Percentiles rank a stretch among this genome's conserved stretches.
Conservation (phyloP, 2,888 invertebrate species). For the Lepidocyrtinus sp. region DNA sequence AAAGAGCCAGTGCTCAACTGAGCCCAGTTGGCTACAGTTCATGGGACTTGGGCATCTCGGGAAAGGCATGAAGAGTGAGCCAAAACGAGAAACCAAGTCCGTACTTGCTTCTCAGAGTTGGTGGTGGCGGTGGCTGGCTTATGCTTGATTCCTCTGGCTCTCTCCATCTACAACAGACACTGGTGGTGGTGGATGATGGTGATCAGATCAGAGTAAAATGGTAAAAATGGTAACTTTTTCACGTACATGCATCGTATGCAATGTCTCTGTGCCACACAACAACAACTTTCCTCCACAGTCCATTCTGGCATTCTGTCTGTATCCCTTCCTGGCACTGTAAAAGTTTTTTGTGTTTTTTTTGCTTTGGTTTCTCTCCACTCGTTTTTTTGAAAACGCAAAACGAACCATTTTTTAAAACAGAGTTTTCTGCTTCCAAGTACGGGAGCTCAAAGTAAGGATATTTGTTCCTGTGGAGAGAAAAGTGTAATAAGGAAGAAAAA, state of each 20-base stretch:
- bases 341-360: neutral
- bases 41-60: conserved; percentile 55
- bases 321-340: neutral
- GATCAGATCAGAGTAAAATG: conserved; percentile 13
- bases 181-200: conserved; percentile 13
- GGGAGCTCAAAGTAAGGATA: neutral
- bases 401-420: neutral
- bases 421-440: neutral
- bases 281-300: conserved; percentile 1
- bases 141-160: conserved; percentile 11
- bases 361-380: neutral
- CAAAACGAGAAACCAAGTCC: conserved; percentile 6
- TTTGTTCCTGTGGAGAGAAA: conserved; percentile 17
- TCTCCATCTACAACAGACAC: neutral
- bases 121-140: conserved; percentile 6
- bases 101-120: neutral
- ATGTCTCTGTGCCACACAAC: neutral
- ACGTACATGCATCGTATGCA: conserved; percentile 1
- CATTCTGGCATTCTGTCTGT: neutral
- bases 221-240: conserved; percentile 10
- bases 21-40: conserved; percentile 58
- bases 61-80: conserved; percentile 37
- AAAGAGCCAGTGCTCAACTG: conserved; percentile 69
- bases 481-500: conserved; percentile 10
- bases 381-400: neutral